Evolutionary conservation across 2,113 vertebrate genomes (phyloP), one percentile per base, ranked within the genome.

Genomic region (Nothocercus julius): DNA sequence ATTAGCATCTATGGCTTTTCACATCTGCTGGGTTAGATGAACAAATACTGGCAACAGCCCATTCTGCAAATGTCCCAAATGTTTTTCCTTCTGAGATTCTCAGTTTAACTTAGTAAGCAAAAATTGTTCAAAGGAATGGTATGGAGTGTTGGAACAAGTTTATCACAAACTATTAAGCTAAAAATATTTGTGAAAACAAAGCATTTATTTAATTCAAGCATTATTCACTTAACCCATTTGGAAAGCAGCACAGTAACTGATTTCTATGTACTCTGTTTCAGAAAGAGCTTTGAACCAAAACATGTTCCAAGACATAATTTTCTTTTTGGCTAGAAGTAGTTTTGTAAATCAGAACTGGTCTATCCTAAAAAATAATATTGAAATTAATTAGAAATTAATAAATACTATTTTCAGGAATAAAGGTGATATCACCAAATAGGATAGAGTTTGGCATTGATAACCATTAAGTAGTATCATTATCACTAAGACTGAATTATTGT

Each of bases 21-120:
- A 96, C 97, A 98, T 98, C 96, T 98, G 96, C 93, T 96, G 77
- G 90, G 93, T 97, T 97, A 96, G 94, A 94, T 97, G 76, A 97
- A 93, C 87, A 95, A 97, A 96, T 97, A 93, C 95, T 98, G 98
- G 98, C 97, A 98, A 89, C 76, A 95, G 73, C 97, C 96, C 96
- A 93, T 97, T 96, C 95, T 82, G 89, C 96, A 98, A 97, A 98
- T 98, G 95, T 97, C 94, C 96, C 97, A 97, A 97, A 97, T 98
- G 97, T 98, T 97, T 98, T 98, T 98, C 96, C 20, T 91, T 94
- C 85, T 90, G 93, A 97, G 96, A 97, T 98, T 96, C 87, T 94
- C 76, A 94, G 95, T 98, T 98, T 93, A 84, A 97, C 94, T 97
- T 97, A 97, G 96, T 98, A 98, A 98, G 97, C 94, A 97, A 97